phyloP scores from a whole-genome alignment of 1,140 invertebrate genomes.

The Drosophila biarmipes region DNA sequence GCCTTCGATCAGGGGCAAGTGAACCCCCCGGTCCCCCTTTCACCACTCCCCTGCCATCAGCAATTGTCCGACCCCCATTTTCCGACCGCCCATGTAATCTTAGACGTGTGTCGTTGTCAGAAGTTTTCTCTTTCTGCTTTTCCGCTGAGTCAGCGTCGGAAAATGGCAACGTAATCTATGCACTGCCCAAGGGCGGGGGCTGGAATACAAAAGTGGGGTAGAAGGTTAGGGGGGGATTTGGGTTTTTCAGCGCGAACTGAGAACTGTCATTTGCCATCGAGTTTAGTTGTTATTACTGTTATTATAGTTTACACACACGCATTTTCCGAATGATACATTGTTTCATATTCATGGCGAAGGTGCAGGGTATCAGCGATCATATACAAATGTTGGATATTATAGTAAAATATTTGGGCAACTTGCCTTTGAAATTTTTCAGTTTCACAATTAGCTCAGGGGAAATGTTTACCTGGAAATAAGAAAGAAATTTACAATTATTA shows the following conservation, averaged over 20 bases:
- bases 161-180: conserved; percentile 40
- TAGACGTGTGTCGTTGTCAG: conserved; percentile 40
- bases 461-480: background rate
- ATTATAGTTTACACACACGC: conserved; percentile 43
- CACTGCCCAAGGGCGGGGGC: conserved; percentile 3
- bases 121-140: conserved; percentile 25
- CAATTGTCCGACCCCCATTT: background rate
- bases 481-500: background rate
- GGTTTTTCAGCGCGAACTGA: conserved; percentile 15
- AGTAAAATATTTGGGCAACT: background rate
- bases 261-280: conserved; percentile 42
- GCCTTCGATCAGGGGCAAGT: conserved; percentile 36
- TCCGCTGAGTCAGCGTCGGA: conserved; percentile 35
- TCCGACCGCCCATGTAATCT: conserved; percentile 34
- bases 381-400: background rate
- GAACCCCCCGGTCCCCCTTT: background rate
- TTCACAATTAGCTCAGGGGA: background rate
- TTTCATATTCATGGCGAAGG: conserved; percentile 36
- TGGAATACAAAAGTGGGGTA: background rate
- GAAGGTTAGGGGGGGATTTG: too few relatives aligned
- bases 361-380: conserved; percentile 7
- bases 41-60: background rate
- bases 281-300: conserved; percentile 49
- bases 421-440: background rate
- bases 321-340: conserved; percentile 37